Percentiles rank a stretch among this genome's conserved stretches.
phyloP scores from a whole-genome alignment of 2,888 invertebrate genomes.

The Escarpia spicata region DNA sequence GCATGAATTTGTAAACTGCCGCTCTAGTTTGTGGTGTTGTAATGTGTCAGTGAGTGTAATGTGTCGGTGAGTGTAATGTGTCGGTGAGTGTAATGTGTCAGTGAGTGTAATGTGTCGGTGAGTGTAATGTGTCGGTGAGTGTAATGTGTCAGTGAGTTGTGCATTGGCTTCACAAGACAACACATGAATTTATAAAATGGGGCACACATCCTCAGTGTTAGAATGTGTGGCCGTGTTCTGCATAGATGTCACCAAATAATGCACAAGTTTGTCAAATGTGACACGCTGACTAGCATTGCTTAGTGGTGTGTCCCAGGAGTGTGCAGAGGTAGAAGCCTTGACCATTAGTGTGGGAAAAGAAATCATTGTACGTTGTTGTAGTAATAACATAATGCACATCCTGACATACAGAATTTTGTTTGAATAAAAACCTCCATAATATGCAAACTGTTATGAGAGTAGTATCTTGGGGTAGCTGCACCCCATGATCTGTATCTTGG shows the following conservation, averaged over 20 bases:
- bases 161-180: no score
- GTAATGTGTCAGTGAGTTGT: no score
- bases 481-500: no score
- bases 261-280: neutral
- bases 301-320: neutral
- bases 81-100: no score
- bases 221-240: neutral
- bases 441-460: neutral
- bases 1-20: neutral
- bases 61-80: no score
- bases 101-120: no score
- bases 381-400: neutral
- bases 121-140: no score
- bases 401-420: neutral
- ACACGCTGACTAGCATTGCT: neutral
- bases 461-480: neutral
- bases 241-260: neutral
- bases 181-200: neutral
- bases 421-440: neutral
- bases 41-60: no score
- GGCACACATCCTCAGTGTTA: no score
- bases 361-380: neutral
- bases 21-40: no score
- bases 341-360: neutral
- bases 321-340: neutral